These are phyloP conservation scores for Ptychobarbus kaznakovi DNA, from an alignment of 2,797 vertebrate species.

Conservation along the genomic window DNA sequence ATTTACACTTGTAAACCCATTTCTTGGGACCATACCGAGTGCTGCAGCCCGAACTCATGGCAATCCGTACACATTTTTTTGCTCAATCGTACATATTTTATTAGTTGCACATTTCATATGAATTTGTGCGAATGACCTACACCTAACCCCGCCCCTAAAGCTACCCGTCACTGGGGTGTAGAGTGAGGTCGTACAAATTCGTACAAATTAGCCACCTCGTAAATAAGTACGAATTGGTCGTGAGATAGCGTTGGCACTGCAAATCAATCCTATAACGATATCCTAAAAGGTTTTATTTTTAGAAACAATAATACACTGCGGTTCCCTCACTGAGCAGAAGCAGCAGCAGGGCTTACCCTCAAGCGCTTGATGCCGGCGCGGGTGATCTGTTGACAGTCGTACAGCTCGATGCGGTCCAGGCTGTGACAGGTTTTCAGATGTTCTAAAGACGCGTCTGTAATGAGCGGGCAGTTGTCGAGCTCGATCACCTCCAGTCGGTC, in stretches of 20 bases:
- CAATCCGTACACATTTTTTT: no score
- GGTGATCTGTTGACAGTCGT: slow-evolving; percentile 98
- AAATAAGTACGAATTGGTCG: no score
- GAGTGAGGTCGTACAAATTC: no score
- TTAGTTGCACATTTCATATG: no score
- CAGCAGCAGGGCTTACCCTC: slow-evolving; percentile 80
- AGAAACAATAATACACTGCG: not conserved
- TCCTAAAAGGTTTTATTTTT: not conserved
- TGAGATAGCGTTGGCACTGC: no score
- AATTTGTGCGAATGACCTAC: no score
- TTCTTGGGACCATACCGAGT: not conserved
- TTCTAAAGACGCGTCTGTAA: slow-evolving; percentile 96
- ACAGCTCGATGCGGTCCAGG: slow-evolving; percentile 95
- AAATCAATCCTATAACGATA: not conserved
- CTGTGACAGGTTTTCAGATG: slow-evolving; percentile 98
- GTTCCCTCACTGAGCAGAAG: not conserved
- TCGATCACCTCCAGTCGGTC: slow-evolving; percentile 96
- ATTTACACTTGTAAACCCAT: not conserved
- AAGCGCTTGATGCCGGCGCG: slow-evolving; percentile 97
- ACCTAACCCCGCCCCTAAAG: no score
- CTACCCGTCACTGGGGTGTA: no score
- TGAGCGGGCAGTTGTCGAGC: slow-evolving; percentile 97
- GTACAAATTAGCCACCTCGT: no score
- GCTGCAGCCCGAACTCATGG: no score
- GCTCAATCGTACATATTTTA: no score